Evolutionary conservation across 30 jellyfish, hydroid and myxozoan species (phyloP).

Genomic region (Hydra vulgaris): DNA sequence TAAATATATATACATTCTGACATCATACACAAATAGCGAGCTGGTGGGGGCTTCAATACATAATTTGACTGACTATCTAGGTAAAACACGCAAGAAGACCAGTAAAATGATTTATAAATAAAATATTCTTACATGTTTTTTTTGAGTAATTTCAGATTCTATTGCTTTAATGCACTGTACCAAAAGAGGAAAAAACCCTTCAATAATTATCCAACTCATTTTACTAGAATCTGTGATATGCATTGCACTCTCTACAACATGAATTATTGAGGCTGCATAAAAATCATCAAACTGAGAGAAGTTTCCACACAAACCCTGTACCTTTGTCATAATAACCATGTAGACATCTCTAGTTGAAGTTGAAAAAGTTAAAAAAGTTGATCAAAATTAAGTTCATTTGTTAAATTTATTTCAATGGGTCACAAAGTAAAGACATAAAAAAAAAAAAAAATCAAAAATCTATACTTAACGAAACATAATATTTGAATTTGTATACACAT

Average conservation of each 20-base stretch:
- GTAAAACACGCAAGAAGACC: no score
- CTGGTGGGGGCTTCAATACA: no score
- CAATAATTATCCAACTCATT: slow-evolving; percentile 9
- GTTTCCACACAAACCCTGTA: slow-evolving; percentile 1
- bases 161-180: not conserved
- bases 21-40: no score
- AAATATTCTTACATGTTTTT: not conserved
- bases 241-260: slow-evolving; percentile 1
- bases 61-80: no score
- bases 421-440: no score
- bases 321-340: slow-evolving; percentile 5
- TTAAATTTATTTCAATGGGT: no score
- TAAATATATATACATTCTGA: no score
- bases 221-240: not conserved
- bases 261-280: slow-evolving; percentile 14
- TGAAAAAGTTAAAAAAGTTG: not conserved
- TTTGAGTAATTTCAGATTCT: not conserved
- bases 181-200: slow-evolving; percentile 13
- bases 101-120: no score
- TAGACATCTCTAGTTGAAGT: slow-evolving; percentile 14
- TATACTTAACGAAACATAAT: no score
- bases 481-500: no score
- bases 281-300: slow-evolving; percentile 4
- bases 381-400: not conserved
- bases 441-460: no score